These are phyloP conservation scores for Toxotes chatareus DNA, from an alignment of 2,113 vertebrate genomes.

Conservation along the genomic window DNA sequence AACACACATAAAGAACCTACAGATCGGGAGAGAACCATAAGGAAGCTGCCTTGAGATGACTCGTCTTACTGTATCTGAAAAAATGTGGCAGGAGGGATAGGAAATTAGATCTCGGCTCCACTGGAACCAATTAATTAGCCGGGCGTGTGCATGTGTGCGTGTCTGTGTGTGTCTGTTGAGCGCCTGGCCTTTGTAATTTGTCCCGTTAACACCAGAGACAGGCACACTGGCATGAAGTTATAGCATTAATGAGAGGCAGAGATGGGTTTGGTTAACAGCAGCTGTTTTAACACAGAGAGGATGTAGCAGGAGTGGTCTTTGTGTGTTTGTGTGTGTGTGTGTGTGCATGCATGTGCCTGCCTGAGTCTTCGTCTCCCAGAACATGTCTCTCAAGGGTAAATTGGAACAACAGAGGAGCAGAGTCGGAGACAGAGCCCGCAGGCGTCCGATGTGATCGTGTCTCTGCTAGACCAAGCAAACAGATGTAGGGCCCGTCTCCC, in stretches of 20 bases:
- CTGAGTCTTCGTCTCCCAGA: conserved; percentile 33
- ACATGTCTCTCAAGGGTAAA: conserved; percentile 58
- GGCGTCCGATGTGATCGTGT: conserved; percentile 69
- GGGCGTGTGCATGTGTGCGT: conserved; percentile 33
- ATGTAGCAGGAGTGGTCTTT: conserved; percentile 21
- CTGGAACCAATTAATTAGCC: conserved; percentile 86
- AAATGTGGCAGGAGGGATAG: conserved; percentile 72
- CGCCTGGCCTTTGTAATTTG: conserved; percentile 67
- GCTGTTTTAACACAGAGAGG: conserved; percentile 30
- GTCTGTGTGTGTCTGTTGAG: conserved; percentile 49
- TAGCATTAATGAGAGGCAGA: conserved; percentile 62
- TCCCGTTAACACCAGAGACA: conserved; percentile 68
- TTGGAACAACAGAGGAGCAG: conserved; percentile 60
- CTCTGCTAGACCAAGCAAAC: conserved; percentile 73
- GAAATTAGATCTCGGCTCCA: conserved; percentile 81
- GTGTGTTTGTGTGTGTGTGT: conserved; percentile 17
- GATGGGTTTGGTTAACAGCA: conserved; percentile 47
- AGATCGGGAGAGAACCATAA: conserved; percentile 49
- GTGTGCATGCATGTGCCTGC: conserved; percentile 22
- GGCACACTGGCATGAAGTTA: conserved; percentile 58
- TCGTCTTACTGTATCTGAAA: conserved; percentile 61
- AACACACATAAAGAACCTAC: conserved; percentile 44
- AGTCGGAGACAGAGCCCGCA: conserved; percentile 63
- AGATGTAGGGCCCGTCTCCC: conserved; percentile 52
- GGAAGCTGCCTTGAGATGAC: conserved; percentile 54